Percentiles rank a stretch among this genome's conserved stretches.
Conservation (phyloP, 2,113 vertebrate species). For the Triplophysa rosa region DNA sequence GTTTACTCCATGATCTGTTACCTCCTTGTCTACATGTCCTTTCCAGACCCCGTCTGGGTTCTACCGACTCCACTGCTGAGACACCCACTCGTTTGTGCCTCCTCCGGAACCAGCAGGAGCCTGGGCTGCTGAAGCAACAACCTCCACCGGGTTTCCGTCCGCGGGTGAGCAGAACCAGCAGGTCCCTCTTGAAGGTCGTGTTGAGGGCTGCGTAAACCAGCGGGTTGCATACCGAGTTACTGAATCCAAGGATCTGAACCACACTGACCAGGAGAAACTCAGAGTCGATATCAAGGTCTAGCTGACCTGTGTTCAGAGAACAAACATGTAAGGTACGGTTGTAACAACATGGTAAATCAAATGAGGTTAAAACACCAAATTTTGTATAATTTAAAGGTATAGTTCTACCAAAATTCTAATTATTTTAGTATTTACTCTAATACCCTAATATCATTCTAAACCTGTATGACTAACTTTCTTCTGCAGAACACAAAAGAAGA, state of each 20-base stretch:
- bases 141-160: background rate
- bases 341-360: background rate
- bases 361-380: too few relatives aligned
- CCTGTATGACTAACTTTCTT: too few relatives aligned
- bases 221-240: constrained; percentile 61
- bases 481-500: too few relatives aligned
- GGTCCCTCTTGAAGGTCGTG: constrained; percentile 56
- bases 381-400: too few relatives aligned
- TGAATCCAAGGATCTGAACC: constrained; percentile 62
- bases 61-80: constrained; percentile 31
- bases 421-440: too few relatives aligned
- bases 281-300: constrained; percentile 50
- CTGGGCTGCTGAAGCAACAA: constrained; percentile 8
- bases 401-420: too few relatives aligned
- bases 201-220: constrained; percentile 60
- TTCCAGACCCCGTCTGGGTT: constrained; percentile 4
- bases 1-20: constrained; percentile 38
- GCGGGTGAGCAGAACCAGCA: constrained; percentile 42
- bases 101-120: background rate
- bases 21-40: constrained; percentile 1
- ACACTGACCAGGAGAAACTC: constrained; percentile 55
- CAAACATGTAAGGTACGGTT: background rate
- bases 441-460: too few relatives aligned
- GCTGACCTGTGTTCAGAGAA: constrained; percentile 46
- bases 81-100: constrained; percentile 41